Conservation (phyloP, 2,113 vertebrate species). For the Eurypyga helias region DNA sequence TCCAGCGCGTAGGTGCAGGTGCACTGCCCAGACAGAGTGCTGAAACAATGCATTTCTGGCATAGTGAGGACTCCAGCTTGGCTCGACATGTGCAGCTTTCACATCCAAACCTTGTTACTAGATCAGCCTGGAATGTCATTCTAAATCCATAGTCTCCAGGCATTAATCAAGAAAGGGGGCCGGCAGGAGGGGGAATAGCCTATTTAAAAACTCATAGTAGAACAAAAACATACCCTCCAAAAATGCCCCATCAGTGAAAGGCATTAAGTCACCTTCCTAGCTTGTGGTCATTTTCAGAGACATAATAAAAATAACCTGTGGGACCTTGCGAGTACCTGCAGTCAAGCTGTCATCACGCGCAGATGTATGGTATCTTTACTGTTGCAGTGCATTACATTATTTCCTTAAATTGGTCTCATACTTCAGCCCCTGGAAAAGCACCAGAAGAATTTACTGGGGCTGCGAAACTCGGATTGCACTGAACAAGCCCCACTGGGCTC, state of each 20-base stretch:
- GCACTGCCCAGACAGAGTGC: neutral
- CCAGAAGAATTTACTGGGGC: neutral
- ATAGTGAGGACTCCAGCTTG: neutral
- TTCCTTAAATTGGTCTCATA: neutral
- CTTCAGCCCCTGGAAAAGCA: slow-evolving; percentile 1
- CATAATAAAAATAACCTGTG: slow-evolving; percentile 18
- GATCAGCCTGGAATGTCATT: slow-evolving; percentile 66
- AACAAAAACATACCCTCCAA: neutral
- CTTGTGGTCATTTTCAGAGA: neutral
- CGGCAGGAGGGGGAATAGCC: neutral
- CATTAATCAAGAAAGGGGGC: slow-evolving; percentile 12
- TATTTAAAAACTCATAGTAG: neutral
- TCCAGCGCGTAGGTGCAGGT: slow-evolving; percentile 1
- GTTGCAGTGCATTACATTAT: neutral
- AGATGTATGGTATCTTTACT: neutral
- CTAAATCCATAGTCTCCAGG: slow-evolving; percentile 46
- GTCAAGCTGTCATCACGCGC: neutral
- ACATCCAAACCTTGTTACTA: slow-evolving; percentile 57
- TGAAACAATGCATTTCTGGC: slow-evolving; percentile 26
- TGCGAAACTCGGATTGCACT: neutral
- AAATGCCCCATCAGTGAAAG: neutral
- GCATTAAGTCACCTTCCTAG: neutral
- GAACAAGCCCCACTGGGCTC: neutral
- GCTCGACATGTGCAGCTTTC: neutral
- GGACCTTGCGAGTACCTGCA: neutral